Evolutionary conservation across 1,140 invertebrate genomes (phyloP).

Genomic region (Atta colombica): DNA sequence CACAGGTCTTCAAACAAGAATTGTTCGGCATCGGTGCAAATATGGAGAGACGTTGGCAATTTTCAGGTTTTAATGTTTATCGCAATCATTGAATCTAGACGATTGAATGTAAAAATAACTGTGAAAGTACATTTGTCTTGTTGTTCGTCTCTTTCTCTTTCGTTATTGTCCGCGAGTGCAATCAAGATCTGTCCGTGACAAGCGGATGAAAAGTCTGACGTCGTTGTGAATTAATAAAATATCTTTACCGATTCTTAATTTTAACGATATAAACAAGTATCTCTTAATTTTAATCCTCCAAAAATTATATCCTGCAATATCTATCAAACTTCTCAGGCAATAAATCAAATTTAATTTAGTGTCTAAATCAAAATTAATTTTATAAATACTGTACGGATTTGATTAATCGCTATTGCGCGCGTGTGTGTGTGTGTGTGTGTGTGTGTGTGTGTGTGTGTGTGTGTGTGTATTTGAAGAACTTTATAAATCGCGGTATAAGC

Average conservation of each 20-base stretch:
- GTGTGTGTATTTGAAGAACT: too few relatives aligned
- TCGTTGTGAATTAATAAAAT: slow-evolving; percentile 48
- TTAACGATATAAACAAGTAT: neutral
- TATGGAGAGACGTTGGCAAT: slow-evolving; percentile 93
- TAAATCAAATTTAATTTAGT: too few relatives aligned
- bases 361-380: too few relatives aligned
- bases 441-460: too few relatives aligned
- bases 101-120: slow-evolving; percentile 31
- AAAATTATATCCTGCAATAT: too few relatives aligned
- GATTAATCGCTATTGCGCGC: too few relatives aligned
- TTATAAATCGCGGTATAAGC: too few relatives aligned
- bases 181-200: neutral
- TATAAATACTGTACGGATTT: too few relatives aligned
- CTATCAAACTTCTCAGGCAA: too few relatives aligned
- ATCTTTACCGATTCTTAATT: slow-evolving; percentile 44
- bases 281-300: neutral
- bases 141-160: slow-evolving; percentile 12
- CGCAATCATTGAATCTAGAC: slow-evolving; percentile 73
- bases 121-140: slow-evolving; percentile 41
- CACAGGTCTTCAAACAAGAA: slow-evolving; percentile 92
- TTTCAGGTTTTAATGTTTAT: slow-evolving; percentile 89
- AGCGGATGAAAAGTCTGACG: neutral
- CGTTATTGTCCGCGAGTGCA: slow-evolving; percentile 20
- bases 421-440: rapidly evolving
- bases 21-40: slow-evolving; percentile 92